Evolutionary conservation across 2,113 vertebrate species (phyloP).

Genomic region (Alectura lathami): DNA sequence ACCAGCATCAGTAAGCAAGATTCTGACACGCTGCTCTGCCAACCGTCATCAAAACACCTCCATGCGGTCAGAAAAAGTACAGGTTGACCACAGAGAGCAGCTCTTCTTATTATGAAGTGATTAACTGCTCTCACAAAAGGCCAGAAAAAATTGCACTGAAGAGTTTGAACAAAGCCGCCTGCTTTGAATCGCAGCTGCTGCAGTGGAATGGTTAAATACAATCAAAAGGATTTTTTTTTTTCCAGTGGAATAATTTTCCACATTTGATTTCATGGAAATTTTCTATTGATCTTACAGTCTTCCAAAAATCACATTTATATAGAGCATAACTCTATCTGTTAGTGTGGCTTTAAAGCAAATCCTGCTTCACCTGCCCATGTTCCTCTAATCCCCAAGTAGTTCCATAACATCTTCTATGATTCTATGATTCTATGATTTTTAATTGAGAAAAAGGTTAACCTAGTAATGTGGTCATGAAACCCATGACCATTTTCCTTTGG

Average conservation of each 20-base stretch:
- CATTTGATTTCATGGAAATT: background rate
- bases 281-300: background rate
- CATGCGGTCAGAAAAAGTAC: background rate
- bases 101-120: constrained; percentile 1
- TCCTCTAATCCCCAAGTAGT: background rate
- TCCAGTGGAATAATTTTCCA: background rate
- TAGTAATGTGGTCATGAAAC: background rate
- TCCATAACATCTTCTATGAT: no score
- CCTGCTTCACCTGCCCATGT: background rate
- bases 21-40: constrained; percentile 19
- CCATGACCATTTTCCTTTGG: background rate
- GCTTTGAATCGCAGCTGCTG: background rate
- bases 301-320: background rate
- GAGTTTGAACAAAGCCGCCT: background rate
- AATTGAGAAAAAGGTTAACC: background rate
- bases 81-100: constrained; percentile 9
- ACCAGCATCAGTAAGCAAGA: background rate
- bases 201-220: background rate
- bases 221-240: background rate
- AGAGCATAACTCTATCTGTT: background rate
- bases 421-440: no score
- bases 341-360: background rate
- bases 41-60: constrained; percentile 50
- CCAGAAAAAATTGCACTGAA: background rate
- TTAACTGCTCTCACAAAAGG: background rate